A percentile compares a stretch with the other conserved stretches of the same genome.
These are phyloP conservation scores for Drosophila simulans DNA, from an alignment of 1,140 invertebrate genomes.

Conservation along the genomic window DNA sequence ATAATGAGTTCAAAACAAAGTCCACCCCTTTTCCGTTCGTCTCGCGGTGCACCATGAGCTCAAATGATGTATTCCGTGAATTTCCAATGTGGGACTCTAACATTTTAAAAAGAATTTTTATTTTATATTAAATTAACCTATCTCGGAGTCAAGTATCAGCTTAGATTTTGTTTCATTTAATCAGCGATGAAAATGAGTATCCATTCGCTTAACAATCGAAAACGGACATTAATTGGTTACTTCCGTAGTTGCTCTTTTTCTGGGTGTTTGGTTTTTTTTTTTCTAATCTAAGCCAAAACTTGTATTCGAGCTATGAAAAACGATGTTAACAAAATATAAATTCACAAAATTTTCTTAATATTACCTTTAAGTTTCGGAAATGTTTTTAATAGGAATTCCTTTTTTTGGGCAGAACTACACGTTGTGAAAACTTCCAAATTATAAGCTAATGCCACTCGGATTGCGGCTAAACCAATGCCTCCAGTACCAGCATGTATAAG, in stretches of 20 bases:
- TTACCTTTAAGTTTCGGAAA: conserved; percentile 88
- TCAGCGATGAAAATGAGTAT: no score
- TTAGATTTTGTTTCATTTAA: no score
- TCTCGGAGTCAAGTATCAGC: no score
- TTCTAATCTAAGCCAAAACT: no score
- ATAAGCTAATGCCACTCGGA: conserved; percentile 90
- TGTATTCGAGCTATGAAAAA: no score
- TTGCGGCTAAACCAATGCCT: conserved; percentile 94
- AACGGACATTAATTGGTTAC: no score
- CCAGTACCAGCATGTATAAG: conserved; percentile 96
- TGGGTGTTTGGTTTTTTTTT: no score
- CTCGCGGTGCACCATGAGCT: conserved; percentile 86
- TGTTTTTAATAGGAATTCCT: conserved; percentile 89
- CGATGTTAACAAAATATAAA: no score
- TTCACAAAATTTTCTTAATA: background rate
- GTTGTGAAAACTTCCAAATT: conserved; percentile 91
- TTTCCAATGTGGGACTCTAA: conserved; percentile 87
- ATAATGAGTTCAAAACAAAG: conserved; percentile 88
- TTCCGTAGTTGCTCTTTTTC: no score
- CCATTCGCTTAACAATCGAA: no score
- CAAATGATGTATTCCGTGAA: conserved; percentile 88
- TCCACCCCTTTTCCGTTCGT: conserved; percentile 89
- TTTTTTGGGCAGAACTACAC: conserved; percentile 90
- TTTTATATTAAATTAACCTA: background rate
- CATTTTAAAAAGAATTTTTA: background rate